Base-by-base conservation (phyloP, 2,113 vertebrate species). In the Gymnarchus niloticus region DNA sequence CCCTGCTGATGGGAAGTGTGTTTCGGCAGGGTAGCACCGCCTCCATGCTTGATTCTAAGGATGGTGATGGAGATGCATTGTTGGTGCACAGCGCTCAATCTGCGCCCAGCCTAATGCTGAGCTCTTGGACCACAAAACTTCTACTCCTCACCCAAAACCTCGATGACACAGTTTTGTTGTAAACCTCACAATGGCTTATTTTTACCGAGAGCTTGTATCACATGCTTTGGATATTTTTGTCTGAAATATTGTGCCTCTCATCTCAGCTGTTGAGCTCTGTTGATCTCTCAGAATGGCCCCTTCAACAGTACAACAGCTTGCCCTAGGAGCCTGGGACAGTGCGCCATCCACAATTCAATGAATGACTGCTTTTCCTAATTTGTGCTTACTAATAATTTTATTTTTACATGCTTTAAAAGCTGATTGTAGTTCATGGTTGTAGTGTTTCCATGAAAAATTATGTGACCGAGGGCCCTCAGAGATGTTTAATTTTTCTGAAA, bases 331-430 rank as follows among this genome's bases (percentile, higher is more conserved):
- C 41, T 19, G 14, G 41, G 17, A 37, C 65, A 37, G 65, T 73
- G 65, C 65, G 41, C 25, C 28, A 4, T 73, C 65, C 6, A 41
- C 65, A 37, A 37, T 41, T 41, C 65, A 73, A 17, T 73, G 65
- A 73, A 28, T 73, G 65, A 73, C 65, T 73, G 61, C 28, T 78
- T 78, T 78, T 23, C 37, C 44, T 78, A 78, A 78, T 78, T 37
- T 78, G 21, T 78, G 76, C 76, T 78, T 48, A 78, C 44, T 48
- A 78, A 78, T 78, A 41, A 78, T 37, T 78, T 78, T 48, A 78
- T 78, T 48, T 10, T 78, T 37, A 78, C 44, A 21, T n/a, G 37
- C 23, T 12, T 78, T 21, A 44, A 78, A 78, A 78, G 76, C 76
- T 78, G 37, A 33, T 48, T 23, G 23, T 23, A 9, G 6, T 78